phyloP scores from a whole-genome alignment of 2,888 invertebrate species.

The Plusia festucae region DNA sequence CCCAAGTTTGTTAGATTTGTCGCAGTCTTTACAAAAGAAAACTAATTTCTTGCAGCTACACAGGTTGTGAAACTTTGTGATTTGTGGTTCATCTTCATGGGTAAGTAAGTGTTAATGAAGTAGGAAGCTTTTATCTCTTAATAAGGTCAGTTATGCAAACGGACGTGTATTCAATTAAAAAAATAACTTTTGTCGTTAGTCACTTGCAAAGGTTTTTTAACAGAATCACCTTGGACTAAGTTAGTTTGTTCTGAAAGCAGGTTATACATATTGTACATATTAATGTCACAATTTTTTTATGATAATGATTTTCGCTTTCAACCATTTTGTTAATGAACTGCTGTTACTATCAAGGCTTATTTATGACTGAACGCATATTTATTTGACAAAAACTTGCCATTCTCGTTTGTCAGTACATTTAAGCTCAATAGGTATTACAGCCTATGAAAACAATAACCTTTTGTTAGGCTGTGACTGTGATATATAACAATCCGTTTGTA shows the following conservation, averaged over 20 bases:
- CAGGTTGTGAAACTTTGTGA: not conserved
- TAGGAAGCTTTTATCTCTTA: no score
- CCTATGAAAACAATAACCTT: slow-evolving; percentile 18
- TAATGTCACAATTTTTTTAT: no score
- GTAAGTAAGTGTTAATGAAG: no score
- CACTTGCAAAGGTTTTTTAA: no score
- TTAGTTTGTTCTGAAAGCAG: no score
- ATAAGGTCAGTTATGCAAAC: no score
- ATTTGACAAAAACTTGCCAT: not conserved
- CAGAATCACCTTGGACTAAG: no score
- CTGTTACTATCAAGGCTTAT: not conserved
- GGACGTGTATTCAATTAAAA: no score
- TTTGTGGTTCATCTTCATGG: not conserved
- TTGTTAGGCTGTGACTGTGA: slow-evolving; percentile 11
- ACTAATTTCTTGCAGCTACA: not conserved
- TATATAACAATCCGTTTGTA: slow-evolving; percentile 19
- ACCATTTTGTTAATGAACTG: no score
- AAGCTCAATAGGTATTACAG: not conserved
- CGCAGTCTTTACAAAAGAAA: not conserved
- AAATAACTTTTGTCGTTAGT: no score
- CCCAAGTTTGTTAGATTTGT: not conserved
- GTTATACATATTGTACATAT: no score
- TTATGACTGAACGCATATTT: not conserved
- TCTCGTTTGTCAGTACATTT: not conserved
- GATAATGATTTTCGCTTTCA: no score